Conservation (phyloP, 2,797 vertebrate genomes). For the Anguilla pacifica region DNA sequence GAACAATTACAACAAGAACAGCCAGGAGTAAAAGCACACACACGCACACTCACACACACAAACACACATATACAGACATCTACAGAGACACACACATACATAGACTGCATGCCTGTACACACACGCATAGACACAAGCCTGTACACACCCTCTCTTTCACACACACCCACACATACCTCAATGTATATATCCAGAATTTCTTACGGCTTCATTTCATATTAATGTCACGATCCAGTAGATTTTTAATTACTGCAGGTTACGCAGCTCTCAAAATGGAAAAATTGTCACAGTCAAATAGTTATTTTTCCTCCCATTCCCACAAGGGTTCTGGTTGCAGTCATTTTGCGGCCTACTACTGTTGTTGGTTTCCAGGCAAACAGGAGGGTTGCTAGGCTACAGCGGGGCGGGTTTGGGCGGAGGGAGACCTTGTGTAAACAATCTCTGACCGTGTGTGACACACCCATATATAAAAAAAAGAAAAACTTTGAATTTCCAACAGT, state of each 20-base stretch:
- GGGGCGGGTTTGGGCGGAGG: neutral
- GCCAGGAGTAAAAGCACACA: neutral
- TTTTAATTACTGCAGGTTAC: too few relatives aligned
- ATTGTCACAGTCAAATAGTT: neutral
- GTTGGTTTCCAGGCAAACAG: constrained; percentile 6
- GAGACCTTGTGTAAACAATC: neutral
- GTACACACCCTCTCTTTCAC: too few relatives aligned
- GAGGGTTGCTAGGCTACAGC: neutral
- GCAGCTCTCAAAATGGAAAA: neutral
- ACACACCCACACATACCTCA: too few relatives aligned
- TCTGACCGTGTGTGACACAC: neutral
- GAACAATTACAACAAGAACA: neutral
- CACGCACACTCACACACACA: neutral
- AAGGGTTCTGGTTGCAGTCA: neutral
- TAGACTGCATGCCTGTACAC: too few relatives aligned
- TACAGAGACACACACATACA: neutral
- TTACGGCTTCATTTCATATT: too few relatives aligned
- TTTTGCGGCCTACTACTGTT: neutral
- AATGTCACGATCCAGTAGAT: too few relatives aligned
- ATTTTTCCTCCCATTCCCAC: neutral
- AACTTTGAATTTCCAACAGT: neutral
- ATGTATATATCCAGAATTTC: too few relatives aligned
- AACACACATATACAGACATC: neutral
- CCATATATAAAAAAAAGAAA: neutral
- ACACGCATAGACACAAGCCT: too few relatives aligned